A percentile compares a stretch with the other conserved stretches of the same genome.
These are phyloP conservation scores for Tuberolachnus salignus DNA, from an alignment of 2,888 invertebrate genomes.

Conservation along the genomic window DNA sequence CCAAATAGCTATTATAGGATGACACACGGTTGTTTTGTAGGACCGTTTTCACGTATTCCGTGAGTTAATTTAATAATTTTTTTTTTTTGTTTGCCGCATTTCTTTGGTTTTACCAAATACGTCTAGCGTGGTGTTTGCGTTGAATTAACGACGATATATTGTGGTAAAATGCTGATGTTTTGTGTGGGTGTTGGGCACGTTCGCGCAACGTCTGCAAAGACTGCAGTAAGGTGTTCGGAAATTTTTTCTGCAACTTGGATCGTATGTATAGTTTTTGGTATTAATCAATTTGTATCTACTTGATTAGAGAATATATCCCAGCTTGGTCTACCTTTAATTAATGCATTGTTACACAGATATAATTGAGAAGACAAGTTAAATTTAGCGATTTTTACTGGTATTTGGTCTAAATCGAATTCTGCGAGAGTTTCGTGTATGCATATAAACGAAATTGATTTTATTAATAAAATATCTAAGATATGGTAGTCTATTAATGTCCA, in stretches of 20 bases:
- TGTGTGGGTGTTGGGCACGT: neutral
- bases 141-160: neutral
- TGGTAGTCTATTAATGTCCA: neutral
- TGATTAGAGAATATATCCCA: neutral
- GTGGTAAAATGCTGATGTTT: neutral
- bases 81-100: neutral
- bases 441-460: neutral
- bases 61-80: conserved; percentile 8
- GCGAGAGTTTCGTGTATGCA: neutral
- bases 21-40: neutral
- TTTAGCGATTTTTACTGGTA: conserved; percentile 5
- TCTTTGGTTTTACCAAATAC: conserved; percentile 1
- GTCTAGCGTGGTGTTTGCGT: neutral
- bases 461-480: no score
- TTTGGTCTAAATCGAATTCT: neutral
- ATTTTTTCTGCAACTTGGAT: neutral
- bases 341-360: neutral
- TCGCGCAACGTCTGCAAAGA: neutral
- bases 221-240: conserved; percentile 1
- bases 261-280: neutral
- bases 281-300: neutral
- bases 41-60: neutral
- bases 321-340: neutral
- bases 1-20: neutral
- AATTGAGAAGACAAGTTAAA: neutral